Base-by-base conservation (phyloP, 2,797 vertebrate genomes). In the Hipposideros larvatus region DNA sequence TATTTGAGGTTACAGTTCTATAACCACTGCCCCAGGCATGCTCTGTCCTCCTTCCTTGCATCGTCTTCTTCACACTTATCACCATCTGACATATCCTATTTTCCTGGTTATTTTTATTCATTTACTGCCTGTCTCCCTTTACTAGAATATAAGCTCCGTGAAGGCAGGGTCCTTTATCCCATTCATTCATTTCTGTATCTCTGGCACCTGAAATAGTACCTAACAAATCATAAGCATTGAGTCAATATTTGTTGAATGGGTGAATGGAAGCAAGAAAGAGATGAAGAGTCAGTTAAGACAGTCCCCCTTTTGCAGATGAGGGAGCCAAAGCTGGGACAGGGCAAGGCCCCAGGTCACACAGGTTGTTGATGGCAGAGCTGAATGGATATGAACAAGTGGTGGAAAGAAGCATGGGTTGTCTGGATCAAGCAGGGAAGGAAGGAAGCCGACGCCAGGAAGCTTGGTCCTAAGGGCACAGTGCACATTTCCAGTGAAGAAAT, bases 181-280 rank as follows among this genome's bases (percentile, higher is more conserved):
- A 14, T 55, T 77, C 46, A 18, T 37, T 87, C 6, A 46, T 73
- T 84, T 96, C 88, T 89, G 55, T 77, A 48, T 85, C 24, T 19
- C 59, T 10, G 4, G 37, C 41, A 63, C 11, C 43, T 2, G 7
- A 59, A 37, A 53, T n/a, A 48, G 28, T 10, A 59, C 18, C n/a
- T 61, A 21, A 16, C 2, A 22, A 31, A 41, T 46, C 18, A 55
- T 55, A 55, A 55, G 48, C 37, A 7, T 14, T 37, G 31, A 78
- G 61, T 55, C 19, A 55, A 53, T 55, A 48, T 70, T 51, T 78
- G 34, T 22, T 18, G n/a, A 19, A 46, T 21, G 18, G 55, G 16
- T 51, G 26, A 31, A n/a, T 48, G 28, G 37, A 63, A 71, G 59
- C 22, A 51, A 80, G 43, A 15, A 41, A 78, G 46, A 63, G 37